Percentiles rank a stretch among this genome's conserved stretches.
These are phyloP conservation scores for Biston betularia DNA, from an alignment of 2,888 invertebrate species.

Conservation along the genomic window DNA sequence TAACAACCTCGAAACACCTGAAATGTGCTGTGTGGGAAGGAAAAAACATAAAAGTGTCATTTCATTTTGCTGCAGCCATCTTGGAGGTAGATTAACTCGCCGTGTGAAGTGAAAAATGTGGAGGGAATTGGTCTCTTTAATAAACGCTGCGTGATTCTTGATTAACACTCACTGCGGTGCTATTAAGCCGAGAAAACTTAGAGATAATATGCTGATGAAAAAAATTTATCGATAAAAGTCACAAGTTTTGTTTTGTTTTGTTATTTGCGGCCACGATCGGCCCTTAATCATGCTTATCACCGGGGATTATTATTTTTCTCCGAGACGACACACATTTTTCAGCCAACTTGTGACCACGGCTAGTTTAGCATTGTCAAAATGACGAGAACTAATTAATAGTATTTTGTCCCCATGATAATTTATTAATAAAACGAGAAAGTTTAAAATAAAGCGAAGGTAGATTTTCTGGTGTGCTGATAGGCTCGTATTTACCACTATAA, in stretches of 20 bases:
- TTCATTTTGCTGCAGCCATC: slow-evolving; percentile 49
- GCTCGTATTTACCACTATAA: too few species aligned
- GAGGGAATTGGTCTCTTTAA: slow-evolving; percentile 70
- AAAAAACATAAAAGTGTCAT: slow-evolving; percentile 48
- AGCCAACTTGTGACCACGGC: too few species aligned
- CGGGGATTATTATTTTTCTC: too few species aligned
- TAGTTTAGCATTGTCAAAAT: too few species aligned
- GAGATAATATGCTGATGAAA: background rate
- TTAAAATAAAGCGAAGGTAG: too few species aligned
- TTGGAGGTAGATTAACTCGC: slow-evolving; percentile 56
- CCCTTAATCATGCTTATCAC: background rate
- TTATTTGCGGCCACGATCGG: background rate
- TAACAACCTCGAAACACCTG: slow-evolving; percentile 26
- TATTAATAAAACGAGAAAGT: too few species aligned
- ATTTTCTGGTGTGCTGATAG: too few species aligned
- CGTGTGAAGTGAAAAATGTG: slow-evolving; percentile 56
- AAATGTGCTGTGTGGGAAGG: slow-evolving; percentile 25
- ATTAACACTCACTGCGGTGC: slow-evolving; percentile 33
- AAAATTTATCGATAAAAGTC: background rate
- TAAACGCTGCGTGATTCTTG: slow-evolving; percentile 54
- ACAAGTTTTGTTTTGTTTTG: background rate
- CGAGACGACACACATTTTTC: too few species aligned
- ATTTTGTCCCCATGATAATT: too few species aligned
- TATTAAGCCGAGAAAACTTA: slow-evolving; percentile 9
- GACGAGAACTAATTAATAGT: too few species aligned